Conservation (phyloP, 1,140 invertebrate species). For the Aphis craccivora region DNA sequence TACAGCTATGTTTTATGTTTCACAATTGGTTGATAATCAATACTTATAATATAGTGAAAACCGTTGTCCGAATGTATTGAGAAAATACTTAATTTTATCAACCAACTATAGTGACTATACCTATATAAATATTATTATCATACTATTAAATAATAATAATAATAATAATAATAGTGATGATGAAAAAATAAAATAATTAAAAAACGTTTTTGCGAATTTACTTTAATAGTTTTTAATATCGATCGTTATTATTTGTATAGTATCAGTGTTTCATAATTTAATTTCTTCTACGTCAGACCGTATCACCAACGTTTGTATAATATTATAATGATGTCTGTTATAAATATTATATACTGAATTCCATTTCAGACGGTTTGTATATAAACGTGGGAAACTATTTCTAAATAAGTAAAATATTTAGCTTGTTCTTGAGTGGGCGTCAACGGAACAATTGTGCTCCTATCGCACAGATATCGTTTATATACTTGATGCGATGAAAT, state of each 20-base stretch:
- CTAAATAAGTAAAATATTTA: constrained; percentile 9
- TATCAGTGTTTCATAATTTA: background rate
- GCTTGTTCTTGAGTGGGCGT: background rate
- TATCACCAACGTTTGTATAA: background rate
- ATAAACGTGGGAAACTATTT: constrained; percentile 39
- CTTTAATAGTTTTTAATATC: background rate
- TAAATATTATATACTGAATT: background rate
- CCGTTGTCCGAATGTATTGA: background rate
- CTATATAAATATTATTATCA: background rate
- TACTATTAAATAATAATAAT: background rate
- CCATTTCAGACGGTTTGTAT: background rate
- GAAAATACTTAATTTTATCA: background rate
- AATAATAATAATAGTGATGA: background rate
- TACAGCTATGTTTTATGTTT: background rate
- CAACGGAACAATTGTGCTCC: background rate
- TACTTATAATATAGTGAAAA: background rate
- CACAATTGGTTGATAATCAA: background rate
- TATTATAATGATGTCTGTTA: background rate
- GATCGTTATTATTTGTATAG: background rate
- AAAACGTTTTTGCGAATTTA: background rate
- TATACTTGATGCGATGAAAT: background rate
- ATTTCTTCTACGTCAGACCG: background rate
- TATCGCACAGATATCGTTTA: background rate
- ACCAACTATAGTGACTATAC: background rate
- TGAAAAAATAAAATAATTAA: background rate